Conservation (phyloP, 2,797 vertebrate genomes). For the Simalia tracyae region DNA sequence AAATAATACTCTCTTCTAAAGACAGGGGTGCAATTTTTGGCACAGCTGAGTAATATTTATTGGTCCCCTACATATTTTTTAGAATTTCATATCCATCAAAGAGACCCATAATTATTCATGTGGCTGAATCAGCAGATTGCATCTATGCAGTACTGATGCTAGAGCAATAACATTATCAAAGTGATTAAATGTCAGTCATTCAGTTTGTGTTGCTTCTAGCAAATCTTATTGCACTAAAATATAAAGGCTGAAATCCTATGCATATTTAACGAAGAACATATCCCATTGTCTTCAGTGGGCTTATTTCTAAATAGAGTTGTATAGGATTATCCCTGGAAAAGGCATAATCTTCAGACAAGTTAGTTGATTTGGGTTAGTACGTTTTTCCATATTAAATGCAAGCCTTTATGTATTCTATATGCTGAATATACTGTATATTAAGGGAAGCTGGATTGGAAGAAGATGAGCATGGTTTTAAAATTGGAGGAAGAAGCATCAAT, state of each 20-base stretch:
- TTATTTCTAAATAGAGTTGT: background rate
- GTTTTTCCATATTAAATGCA: background rate
- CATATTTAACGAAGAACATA: background rate
- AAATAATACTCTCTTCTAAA: conserved; percentile 3
- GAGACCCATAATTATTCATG: conserved; percentile 65
- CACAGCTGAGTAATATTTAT: conserved; percentile 57
- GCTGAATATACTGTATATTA: background rate
- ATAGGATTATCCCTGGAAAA: background rate
- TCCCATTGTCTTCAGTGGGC: background rate
- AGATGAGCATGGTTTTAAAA: background rate
- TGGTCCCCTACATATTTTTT: conserved; percentile 66
- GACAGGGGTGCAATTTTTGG: conserved; percentile 58
- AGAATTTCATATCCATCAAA: conserved; percentile 62
- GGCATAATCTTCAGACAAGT: background rate
- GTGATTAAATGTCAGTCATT: conserved; percentile 67
- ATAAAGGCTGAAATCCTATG: background rate
- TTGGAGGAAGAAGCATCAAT: background rate
- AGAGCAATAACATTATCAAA: conserved; percentile 62
- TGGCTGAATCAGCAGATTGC: conserved; percentile 70
- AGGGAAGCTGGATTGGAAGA: background rate
- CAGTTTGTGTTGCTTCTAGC: conserved; percentile 60
- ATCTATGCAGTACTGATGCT: conserved; percentile 59
- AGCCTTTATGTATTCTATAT: background rate
- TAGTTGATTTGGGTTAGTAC: background rate
- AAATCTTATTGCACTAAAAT: conserved; percentile 2